Conservation (phyloP, 1,140 invertebrate species). For the Probaryconus sp. region DNA sequence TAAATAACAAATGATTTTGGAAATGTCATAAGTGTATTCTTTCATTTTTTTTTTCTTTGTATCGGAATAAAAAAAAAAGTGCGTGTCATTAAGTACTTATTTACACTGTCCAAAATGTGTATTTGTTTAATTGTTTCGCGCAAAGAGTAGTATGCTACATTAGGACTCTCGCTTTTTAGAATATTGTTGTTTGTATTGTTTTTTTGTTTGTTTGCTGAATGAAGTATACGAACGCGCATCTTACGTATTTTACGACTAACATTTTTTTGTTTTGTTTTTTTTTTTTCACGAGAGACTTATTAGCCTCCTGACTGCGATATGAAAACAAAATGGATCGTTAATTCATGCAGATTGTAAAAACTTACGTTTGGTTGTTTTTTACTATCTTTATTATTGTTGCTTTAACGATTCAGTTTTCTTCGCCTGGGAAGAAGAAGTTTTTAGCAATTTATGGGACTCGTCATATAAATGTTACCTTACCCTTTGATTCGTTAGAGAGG, state of each 20-base stretch:
- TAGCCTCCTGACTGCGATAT: too few species aligned
- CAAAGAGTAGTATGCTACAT: constrained; percentile 28
- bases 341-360: too few species aligned
- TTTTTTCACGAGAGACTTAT: too few species aligned
- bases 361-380: too few species aligned
- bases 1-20: constrained; percentile 42
- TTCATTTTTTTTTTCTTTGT: constrained; percentile 5
- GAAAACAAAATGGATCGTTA: too few species aligned
- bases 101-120: constrained; percentile 36
- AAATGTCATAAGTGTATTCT: constrained; percentile 9
- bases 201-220: constrained; percentile 4
- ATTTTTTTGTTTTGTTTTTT: too few species aligned
- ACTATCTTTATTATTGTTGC: too few species aligned
- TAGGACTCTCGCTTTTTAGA: constrained; percentile 50
- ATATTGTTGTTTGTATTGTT: constrained; percentile 34
- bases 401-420: too few species aligned
- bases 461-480: too few species aligned
- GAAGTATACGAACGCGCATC: not conserved
- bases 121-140: constrained; percentile 21
- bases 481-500: too few species aligned
- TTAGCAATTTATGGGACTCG: too few species aligned
- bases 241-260: not conserved
- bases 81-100: constrained; percentile 31
- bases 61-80: constrained; percentile 15
- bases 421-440: too few species aligned